A percentile compares a stretch with the other conserved stretches of the same genome.
Evolutionary conservation across 2,888 invertebrate species (phyloP).

Genomic region (Nasonovia ribisnigri): DNA sequence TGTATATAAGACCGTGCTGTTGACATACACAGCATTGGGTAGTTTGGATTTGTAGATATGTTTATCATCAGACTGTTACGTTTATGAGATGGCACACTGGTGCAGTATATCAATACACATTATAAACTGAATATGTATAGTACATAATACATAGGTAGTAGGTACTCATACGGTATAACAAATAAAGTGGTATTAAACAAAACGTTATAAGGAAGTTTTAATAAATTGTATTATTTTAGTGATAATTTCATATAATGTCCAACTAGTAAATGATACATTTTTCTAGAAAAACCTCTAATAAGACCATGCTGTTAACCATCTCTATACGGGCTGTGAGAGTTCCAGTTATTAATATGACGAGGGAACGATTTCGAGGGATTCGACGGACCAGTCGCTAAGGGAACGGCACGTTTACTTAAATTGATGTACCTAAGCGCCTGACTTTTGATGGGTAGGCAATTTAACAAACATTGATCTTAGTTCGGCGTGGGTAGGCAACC

Average conservation of each 20-base stretch:
- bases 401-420: too few species aligned
- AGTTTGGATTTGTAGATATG: background rate
- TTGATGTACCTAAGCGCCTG: too few species aligned
- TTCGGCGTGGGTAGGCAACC: too few species aligned
- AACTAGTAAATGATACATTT: background rate
- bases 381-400: too few species aligned
- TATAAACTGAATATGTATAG: background rate
- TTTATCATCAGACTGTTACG: background rate
- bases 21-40: background rate
- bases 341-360: too few species aligned
- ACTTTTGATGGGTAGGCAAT: too few species aligned
- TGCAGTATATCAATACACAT: background rate
- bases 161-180: background rate
- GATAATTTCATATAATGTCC: background rate
- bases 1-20: too few species aligned
- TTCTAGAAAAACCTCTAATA: background rate
- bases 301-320: too few species aligned
- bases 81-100: background rate
- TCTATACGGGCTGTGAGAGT: too few species aligned
- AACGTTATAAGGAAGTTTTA: background rate
- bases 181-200: background rate
- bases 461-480: too few species aligned
- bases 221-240: background rate
- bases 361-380: too few species aligned
- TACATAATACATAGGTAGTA: too few species aligned